Evolutionary conservation across 2,888 invertebrate species (phyloP).

Genomic region (Eupithecia insigniata): DNA sequence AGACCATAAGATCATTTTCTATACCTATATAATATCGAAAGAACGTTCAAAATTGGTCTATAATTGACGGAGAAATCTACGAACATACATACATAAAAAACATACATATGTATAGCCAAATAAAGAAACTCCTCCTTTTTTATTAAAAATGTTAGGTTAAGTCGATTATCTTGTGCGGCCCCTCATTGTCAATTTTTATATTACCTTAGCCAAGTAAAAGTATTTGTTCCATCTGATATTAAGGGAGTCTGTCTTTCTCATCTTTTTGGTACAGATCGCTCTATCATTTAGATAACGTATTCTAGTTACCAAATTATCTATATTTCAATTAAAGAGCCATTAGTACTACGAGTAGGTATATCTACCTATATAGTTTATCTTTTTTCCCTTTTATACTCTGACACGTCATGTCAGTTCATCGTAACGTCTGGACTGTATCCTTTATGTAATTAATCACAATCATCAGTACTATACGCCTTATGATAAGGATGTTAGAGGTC

Average conservation of each 20-base stretch:
- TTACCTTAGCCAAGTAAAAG: too few relatives aligned
- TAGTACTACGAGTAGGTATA: background rate
- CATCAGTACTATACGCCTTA: slow-evolving; percentile 45
- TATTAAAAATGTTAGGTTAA: too few relatives aligned
- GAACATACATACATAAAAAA: too few relatives aligned
- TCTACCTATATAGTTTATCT: background rate
- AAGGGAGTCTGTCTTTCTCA: background rate
- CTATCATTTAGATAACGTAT: background rate
- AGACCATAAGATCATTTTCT: too few relatives aligned
- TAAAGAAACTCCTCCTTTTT: too few relatives aligned
- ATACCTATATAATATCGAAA: too few relatives aligned
- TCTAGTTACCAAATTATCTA: background rate
- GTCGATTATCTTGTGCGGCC: too few relatives aligned
- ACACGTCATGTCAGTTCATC: slow-evolving; percentile 69
- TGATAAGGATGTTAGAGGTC: slow-evolving; percentile 40
- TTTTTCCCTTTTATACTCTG: slow-evolving; percentile 38
- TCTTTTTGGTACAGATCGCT: background rate
- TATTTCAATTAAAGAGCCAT: background rate
- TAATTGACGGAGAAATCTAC: too few relatives aligned
- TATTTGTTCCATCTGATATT: too few relatives aligned
- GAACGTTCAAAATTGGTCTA: too few relatives aligned
- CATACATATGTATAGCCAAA: too few relatives aligned
- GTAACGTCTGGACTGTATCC: slow-evolving; percentile 73
- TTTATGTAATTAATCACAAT: slow-evolving; percentile 60
- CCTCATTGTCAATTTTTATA: too few relatives aligned